Percentiles rank a stretch among this genome's conserved stretches.
phyloP scores from a whole-genome alignment of 2,113 vertebrate species.

The Microcebus murinus region DNA sequence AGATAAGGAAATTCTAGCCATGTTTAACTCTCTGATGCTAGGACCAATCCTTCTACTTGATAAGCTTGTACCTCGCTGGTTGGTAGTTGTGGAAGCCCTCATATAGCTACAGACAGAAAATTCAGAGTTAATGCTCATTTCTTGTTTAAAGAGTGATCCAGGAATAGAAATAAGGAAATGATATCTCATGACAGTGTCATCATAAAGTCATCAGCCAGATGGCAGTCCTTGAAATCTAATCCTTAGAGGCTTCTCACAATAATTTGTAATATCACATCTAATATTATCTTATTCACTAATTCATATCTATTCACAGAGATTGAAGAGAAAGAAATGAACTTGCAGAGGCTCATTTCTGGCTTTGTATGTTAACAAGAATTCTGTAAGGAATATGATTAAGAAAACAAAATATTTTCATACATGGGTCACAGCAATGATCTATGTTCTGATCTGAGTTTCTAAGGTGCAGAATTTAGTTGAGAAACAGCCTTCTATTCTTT shows the following conservation, averaged over 20 bases:
- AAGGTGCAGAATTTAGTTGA: not conserved
- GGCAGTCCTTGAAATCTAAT: constrained; percentile 73
- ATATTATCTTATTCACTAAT: constrained; percentile 66
- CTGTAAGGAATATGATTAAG: not conserved
- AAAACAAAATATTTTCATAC: constrained; percentile 30
- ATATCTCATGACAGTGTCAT: constrained; percentile 73
- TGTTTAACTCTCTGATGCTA: not conserved
- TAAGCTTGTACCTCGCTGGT: not conserved
- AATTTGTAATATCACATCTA: constrained; percentile 76
- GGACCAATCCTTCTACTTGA: not conserved
- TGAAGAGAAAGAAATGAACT: constrained; percentile 64
- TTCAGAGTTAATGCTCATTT: constrained; percentile 66
- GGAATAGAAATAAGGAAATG: constrained; percentile 74
- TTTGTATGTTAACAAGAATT: constrained; percentile 1
- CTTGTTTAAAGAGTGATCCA: constrained; percentile 61
- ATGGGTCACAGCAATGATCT: not conserved
- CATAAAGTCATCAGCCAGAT: constrained; percentile 78
- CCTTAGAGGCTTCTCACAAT: constrained; percentile 64
- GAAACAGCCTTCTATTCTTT: not conserved
- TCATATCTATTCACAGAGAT: constrained; percentile 56
- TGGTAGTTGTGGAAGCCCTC: not conserved
- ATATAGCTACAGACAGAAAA: not conserved
- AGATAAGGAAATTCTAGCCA: not conserved
- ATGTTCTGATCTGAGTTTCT: not conserved
- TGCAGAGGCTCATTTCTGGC: constrained; percentile 19